Evolutionary conservation across 2,797 vertebrate species (phyloP).

Genomic region (Urosaurus nigricauda): DNA sequence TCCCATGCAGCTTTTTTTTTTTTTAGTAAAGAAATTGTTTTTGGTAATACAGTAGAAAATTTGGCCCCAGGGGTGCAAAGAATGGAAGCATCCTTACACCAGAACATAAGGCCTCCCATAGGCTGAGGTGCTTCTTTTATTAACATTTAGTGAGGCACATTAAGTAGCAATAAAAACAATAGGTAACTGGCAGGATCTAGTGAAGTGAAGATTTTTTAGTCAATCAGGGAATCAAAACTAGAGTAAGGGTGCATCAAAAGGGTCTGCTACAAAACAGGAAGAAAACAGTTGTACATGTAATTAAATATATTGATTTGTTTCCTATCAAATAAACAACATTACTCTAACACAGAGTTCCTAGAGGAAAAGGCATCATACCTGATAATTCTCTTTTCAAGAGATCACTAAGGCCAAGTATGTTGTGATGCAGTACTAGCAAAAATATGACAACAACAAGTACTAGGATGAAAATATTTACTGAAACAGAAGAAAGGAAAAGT

Average conservation of each 20-base stretch:
- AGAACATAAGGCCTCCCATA: not conserved
- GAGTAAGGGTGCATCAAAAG: not conserved
- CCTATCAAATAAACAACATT: not conserved
- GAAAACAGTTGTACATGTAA: not conserved
- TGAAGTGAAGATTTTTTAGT: not conserved
- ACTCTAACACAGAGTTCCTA: not conserved
- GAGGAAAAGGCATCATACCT: conserved; percentile 80
- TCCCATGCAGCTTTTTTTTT: not conserved
- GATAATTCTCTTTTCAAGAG: conserved; percentile 87
- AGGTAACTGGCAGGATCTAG: not conserved
- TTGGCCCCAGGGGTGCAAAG: not conserved
- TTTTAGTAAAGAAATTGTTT: not conserved
- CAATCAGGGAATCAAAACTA: conserved; percentile 13
- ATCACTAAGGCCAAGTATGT: conserved; percentile 92
- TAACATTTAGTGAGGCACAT: not conserved
- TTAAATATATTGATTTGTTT: rapidly evolving
- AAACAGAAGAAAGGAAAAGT: conserved; percentile 63
- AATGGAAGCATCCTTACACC: not conserved
- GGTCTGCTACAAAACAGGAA: not conserved
- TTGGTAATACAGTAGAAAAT: not conserved
- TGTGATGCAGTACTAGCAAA: conserved; percentile 91
- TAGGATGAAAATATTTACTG: conserved; percentile 92
- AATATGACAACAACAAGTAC: conserved; percentile 89
- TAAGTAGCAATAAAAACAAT: not conserved
- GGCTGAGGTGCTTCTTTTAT: not conserved